A percentile compares a stretch with the other conserved stretches of the same genome.
These are phyloP conservation scores for Periophthalmus modestus DNA, from an alignment of 2,113 vertebrate genomes.

Conservation along the genomic window DNA sequence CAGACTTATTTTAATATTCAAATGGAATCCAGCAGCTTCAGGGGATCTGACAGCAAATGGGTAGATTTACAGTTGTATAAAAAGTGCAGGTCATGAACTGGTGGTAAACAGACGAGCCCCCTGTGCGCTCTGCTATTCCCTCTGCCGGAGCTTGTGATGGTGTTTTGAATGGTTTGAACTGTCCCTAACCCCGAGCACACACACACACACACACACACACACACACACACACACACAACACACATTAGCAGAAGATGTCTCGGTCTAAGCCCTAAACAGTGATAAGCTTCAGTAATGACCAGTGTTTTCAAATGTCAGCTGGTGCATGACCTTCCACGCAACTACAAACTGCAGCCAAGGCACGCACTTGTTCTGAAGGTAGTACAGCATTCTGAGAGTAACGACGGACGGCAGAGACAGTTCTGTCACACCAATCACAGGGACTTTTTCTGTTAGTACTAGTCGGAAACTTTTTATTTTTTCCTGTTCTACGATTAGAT, in stretches of 20 bases:
- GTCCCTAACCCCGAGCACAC: constrained; percentile 12
- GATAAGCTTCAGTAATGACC: constrained; percentile 13
- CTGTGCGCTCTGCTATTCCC: constrained; percentile 9
- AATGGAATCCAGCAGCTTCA: not conserved
- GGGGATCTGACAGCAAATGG: not conserved
- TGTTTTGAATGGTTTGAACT: constrained; percentile 9
- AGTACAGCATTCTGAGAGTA: constrained; percentile 1
- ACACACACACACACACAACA: constrained; percentile 10
- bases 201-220: constrained; percentile 2
- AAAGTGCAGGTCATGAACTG: not conserved
- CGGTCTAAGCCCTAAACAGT: constrained; percentile 16
- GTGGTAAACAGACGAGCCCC: constrained; percentile 14
- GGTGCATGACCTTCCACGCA: constrained; percentile 23
- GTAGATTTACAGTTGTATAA: not conserved
- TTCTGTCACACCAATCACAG: not conserved
- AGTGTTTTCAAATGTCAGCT: constrained; percentile 16
- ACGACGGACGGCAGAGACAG: not conserved
- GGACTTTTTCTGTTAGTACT: too few relatives aligned
- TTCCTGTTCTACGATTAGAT: too few relatives aligned
- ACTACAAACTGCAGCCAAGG: constrained; percentile 11
- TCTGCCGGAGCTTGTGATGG: constrained; percentile 1
- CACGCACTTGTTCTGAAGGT: constrained; percentile 13
- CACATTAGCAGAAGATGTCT: not conserved
- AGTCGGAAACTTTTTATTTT: too few relatives aligned
- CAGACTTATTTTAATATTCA: constrained; percentile 4